Conservation (phyloP, 2,113 vertebrate genomes). For the Numida meleagris region DNA sequence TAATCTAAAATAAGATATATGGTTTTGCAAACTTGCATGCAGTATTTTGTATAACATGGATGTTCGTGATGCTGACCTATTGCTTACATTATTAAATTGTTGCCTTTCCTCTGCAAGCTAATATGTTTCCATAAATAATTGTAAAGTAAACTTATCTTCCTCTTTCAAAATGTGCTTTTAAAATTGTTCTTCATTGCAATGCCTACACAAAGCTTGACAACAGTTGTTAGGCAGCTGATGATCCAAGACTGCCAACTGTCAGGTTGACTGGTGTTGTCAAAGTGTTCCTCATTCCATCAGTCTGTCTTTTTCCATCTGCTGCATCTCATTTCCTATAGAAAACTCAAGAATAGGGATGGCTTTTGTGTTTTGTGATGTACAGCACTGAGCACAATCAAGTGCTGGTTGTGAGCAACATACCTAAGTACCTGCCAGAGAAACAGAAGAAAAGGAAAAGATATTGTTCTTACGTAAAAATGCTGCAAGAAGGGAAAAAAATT, state of each 20-base stretch:
- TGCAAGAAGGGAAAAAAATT: too few relatives aligned
- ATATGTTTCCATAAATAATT: neutral
- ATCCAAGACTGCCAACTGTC: neutral
- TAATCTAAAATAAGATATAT: neutral
- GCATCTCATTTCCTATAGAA: neutral
- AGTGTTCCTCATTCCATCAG: neutral
- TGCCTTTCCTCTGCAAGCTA: neutral
- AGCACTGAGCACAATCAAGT: neutral
- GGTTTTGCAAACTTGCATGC: neutral
- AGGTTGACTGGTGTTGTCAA: neutral
- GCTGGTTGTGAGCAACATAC: neutral
- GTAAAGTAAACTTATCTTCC: neutral
- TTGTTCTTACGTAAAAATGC: neutral
- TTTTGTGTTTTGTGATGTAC: neutral
- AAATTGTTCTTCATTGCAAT: neutral
- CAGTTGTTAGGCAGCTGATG: conserved; percentile 2
- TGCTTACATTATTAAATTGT: neutral
- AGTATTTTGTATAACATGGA: neutral
- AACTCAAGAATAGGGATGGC: neutral
- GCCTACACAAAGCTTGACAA: neutral
- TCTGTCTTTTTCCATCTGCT: conserved; percentile 14
- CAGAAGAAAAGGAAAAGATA: neutral
- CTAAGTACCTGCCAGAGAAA: neutral
- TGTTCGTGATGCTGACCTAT: neutral
- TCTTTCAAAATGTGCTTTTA: neutral